These are phyloP conservation scores for Sitta carolinensis DNA, from an alignment of 2,797 vertebrate species.

Conservation along the genomic window DNA sequence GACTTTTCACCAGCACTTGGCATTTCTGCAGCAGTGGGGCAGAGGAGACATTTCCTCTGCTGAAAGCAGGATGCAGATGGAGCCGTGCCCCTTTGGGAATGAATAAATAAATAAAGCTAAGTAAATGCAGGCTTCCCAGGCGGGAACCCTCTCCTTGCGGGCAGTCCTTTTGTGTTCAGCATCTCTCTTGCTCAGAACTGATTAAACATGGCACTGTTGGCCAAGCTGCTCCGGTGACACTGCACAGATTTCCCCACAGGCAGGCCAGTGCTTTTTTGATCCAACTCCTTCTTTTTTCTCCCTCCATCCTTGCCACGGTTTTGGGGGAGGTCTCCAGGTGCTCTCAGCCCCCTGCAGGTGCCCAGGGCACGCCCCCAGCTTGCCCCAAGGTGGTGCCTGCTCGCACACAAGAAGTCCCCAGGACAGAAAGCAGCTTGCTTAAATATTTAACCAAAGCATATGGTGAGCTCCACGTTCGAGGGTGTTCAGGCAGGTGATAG, in stretches of 20 bases:
- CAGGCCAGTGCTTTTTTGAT: background rate
- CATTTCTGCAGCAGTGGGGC: background rate
- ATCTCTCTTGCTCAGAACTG: conserved; percentile 9
- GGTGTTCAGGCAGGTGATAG: conserved; percentile 55
- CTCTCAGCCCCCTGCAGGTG: background rate
- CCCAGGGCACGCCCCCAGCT: background rate
- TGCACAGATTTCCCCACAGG: conserved; percentile 60
- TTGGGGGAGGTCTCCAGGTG: background rate
- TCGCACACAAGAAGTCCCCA: background rate
- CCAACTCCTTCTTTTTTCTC: background rate
- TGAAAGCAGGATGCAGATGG: background rate
- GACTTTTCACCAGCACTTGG: conserved; percentile 10
- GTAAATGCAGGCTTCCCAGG: conserved; percentile 34
- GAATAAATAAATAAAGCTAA: conserved; percentile 61
- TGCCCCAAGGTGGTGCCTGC: rapidly evolving
- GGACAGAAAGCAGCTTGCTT: conserved; percentile 42
- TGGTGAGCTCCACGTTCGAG: background rate
- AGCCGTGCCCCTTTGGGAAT: conserved; percentile 36
- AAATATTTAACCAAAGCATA: conserved; percentile 61
- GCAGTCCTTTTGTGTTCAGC: conserved; percentile 10
- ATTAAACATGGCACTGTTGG: conserved; percentile 67
- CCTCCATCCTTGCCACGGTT: background rate
- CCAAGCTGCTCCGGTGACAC: conserved; percentile 48
- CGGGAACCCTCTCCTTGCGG: conserved; percentile 29
- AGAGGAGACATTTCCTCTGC: conserved; percentile 2